Evolutionary conservation across 2,113 vertebrate genomes (phyloP).

Genomic region (Macaca fascicularis): T2T-MFA8v1.1 NC_088390.1:55965001-55965500

Average conservation of each 20-base stretch:
- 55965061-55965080: background rate
- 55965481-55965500: background rate
- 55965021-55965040: background rate
- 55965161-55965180: background rate
- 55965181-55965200: conserved; percentile 9
- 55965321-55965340: background rate
- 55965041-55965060: background rate
- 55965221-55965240: background rate
- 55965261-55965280: conserved; percentile 32
- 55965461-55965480: background rate
- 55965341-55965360: background rate
- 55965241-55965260: background rate
- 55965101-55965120: background rate
- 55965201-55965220: background rate
- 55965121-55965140: background rate
- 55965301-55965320: background rate
- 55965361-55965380: background rate
- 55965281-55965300: conserved; percentile 12
- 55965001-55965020: background rate
- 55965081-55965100: background rate
- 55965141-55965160: background rate
- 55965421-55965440: background rate
- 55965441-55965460: background rate
- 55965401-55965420: background rate
- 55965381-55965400: background rate